Evolutionary conservation across 2,113 vertebrate genomes (phyloP), one percentile per base, ranked within the genome.

Genomic region (Colossoma macropomum): DNA sequence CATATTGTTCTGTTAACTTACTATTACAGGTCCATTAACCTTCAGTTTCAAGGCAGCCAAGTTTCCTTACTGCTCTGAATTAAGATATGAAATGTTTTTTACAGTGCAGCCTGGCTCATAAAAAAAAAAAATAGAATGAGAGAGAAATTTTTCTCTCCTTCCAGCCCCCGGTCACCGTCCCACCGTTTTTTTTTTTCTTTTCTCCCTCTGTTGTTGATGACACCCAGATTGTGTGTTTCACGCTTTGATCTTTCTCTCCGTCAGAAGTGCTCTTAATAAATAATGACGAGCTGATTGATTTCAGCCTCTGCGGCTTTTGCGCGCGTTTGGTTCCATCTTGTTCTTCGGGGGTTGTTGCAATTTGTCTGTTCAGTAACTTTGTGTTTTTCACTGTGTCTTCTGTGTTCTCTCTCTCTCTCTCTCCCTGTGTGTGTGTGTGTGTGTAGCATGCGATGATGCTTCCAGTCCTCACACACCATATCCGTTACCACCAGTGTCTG

Each of bases 381-480:
- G 28, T 69, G 34, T 41, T 62, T 52, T 5, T 25, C 25, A 15
- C 28, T n/a, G n/a, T 72, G 27, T 32, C n/a, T 68, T 54, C 48
- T 60, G 66, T 62, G 62, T 59, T 48, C 8, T 52, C n/a, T 78
- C 66, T 75, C 34, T 38, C 34, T 11, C 9, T 45, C 41, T 45
- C 41, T 45, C 4, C 10, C 4, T 45, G 4, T 45, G 34, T 38
- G 34, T 38, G 34, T 45, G 5, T 45, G 48, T 71, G 74, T 81
- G 30, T 80, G 10, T 90, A 99, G 98, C 98, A 99, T 1, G 98
- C 98, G 25, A 99, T 99, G 98, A 99, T 99, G 97, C 94, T 99
- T 65, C 98, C 98, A 0, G 98, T 99, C 56, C 93, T 99, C 81
- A 99, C 98, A n/a, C 98, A 99, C 89, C 98, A 99, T 10, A 98